phyloP scores from a whole-genome alignment of 2,113 vertebrate genomes.

The Lycaon pictus region DNA sequence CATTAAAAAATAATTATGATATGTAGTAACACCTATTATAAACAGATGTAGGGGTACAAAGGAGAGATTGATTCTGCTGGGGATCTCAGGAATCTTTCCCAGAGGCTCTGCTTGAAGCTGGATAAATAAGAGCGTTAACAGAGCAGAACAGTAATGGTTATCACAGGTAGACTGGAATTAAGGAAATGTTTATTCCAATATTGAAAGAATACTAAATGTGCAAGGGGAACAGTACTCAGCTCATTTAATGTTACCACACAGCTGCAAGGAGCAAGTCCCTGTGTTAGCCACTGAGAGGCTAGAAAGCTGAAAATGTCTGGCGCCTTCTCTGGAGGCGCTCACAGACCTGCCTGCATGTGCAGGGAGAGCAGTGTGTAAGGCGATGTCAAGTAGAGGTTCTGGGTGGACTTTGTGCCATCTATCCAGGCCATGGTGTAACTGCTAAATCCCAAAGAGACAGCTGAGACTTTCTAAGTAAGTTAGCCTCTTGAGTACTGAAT shows the following conservation, averaged over 20 bases:
- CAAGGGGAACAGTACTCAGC: neutral
- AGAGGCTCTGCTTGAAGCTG: too few relatives aligned
- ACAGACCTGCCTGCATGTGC: fast-evolving
- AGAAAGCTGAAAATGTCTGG: neutral
- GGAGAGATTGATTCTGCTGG: neutral
- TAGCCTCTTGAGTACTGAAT: neutral
- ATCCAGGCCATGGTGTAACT: neutral
- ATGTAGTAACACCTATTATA: neutral
- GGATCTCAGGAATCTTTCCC: neutral
- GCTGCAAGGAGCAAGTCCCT: neutral
- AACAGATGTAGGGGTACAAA: neutral
- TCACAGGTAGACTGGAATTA: neutral
- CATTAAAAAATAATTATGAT: neutral
- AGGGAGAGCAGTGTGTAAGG: fast-evolving
- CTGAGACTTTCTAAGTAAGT: conserved; percentile 31
- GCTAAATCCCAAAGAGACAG: neutral
- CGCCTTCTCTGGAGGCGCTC: neutral
- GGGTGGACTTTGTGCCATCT: neutral
- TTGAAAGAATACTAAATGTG: neutral
- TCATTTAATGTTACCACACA: neutral
- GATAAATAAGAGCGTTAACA: neutral
- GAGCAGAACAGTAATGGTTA: too few relatives aligned
- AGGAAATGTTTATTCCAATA: neutral
- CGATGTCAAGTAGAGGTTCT: too few relatives aligned
- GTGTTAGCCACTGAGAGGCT: fast-evolving